Conservation (phyloP, 2,888 invertebrate species). For the Sarcophaga rosellei region DNA sequence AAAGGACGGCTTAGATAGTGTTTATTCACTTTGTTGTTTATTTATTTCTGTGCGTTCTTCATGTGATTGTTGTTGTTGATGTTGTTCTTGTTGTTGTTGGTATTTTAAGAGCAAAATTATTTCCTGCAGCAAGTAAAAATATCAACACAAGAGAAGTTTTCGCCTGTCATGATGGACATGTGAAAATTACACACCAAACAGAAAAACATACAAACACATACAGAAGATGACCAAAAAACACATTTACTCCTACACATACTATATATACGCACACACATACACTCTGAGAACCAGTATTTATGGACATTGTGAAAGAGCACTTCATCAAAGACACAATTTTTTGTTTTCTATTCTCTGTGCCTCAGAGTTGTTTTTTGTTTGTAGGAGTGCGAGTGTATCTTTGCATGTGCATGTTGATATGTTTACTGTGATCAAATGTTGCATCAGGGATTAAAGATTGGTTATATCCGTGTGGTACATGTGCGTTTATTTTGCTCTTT, state of each 20-base stretch:
- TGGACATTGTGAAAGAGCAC: slow-evolving; percentile 23
- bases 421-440: slow-evolving; percentile 32
- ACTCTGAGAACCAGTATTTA: background rate
- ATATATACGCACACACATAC: no score
- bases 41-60: background rate
- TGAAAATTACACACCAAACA: slow-evolving; percentile 58
- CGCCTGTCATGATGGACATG: slow-evolving; percentile 62
- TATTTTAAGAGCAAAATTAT: slow-evolving; percentile 43
- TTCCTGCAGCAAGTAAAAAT: slow-evolving; percentile 37
- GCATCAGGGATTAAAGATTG: slow-evolving; percentile 41
- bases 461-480: background rate
- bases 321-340: slow-evolving; percentile 25
- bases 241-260: no score
- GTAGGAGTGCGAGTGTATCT: background rate
- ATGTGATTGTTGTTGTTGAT: background rate
- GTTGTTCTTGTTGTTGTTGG: slow-evolving; percentile 28
- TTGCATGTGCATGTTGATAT: background rate
- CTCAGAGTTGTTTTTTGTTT: background rate
- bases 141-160: slow-evolving; percentile 55
- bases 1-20: background rate
- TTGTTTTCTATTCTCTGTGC: background rate
- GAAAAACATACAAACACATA: background rate
- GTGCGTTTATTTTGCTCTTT: slow-evolving; percentile 30
- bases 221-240: background rate
- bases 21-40: background rate